Conservation (phyloP, 2,888 invertebrate genomes). For the Exephanes ischioxanthus region DNA sequence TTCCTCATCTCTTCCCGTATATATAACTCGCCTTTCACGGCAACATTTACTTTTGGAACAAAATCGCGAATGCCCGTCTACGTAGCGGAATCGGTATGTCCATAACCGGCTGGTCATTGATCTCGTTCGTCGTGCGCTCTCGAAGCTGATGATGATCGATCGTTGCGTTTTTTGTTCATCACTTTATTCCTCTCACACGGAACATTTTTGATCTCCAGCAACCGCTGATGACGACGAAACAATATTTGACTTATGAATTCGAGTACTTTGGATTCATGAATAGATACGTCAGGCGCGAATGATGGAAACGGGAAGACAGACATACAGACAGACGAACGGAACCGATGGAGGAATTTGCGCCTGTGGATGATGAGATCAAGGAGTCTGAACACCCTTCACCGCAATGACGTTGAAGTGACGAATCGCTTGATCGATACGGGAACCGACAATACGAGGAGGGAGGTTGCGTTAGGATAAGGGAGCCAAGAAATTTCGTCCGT, state of each 20-base stretch:
- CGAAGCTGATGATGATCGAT: slow-evolving; percentile 60
- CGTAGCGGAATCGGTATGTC: slow-evolving; percentile 37
- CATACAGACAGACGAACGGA: background rate
- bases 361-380: slow-evolving; percentile 19
- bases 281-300: slow-evolving; percentile 35
- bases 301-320: slow-evolving; percentile 34
- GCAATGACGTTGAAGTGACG: slow-evolving; percentile 44
- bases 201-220: slow-evolving; percentile 11
- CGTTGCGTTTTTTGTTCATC: slow-evolving; percentile 3
- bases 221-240: slow-evolving; percentile 19
- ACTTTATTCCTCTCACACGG: slow-evolving; percentile 5
- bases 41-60: slow-evolving; percentile 54
- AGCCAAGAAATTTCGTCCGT: slow-evolving; percentile 1
- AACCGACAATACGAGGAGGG: slow-evolving; percentile 4
- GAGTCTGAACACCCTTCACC: slow-evolving; percentile 33
- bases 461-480: slow-evolving; percentile 2
- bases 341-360: slow-evolving; percentile 4
- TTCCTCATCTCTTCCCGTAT: slow-evolving; percentile 47
- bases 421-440: slow-evolving; percentile 35
- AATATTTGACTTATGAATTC: slow-evolving; percentile 56
- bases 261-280: slow-evolving; percentile 5
- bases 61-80: slow-evolving; percentile 46
- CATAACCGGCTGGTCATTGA: slow-evolving; percentile 35
- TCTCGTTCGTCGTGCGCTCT: slow-evolving; percentile 35
- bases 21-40: slow-evolving; percentile 20